phyloP scores from a whole-genome alignment of 2,888 invertebrate species.

The Acanthococcus lagerstroemiae region DNA sequence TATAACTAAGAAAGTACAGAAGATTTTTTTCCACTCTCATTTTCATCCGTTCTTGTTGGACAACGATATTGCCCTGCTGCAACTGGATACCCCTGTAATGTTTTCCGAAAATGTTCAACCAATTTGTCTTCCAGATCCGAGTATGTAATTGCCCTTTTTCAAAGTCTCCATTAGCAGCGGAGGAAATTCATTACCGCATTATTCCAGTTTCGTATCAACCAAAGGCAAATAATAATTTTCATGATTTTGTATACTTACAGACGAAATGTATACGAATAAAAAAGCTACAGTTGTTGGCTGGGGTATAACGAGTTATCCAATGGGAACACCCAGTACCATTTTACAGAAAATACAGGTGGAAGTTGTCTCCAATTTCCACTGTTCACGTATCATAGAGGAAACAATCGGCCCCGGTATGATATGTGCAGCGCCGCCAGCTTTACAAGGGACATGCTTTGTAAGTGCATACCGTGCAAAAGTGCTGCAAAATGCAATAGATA shows the following conservation, averaged over 20 bases:
- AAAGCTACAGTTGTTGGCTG: constrained; percentile 41
- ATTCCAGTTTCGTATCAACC: not conserved
- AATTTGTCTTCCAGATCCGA: constrained; percentile 41
- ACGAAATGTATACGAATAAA: constrained; percentile 38
- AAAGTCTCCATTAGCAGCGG: too few relatives aligned
- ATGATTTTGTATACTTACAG: constrained; percentile 34
- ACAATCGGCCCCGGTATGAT: constrained; percentile 41
- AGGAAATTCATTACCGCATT: too few relatives aligned
- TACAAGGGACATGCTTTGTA: constrained; percentile 43
- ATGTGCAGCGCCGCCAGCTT: constrained; percentile 41
- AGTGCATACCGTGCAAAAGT: too few relatives aligned
- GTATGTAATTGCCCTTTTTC: constrained; percentile 34
- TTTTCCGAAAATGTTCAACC: constrained; percentile 40
- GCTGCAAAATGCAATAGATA: too few relatives aligned
- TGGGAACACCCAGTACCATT: constrained; percentile 40
- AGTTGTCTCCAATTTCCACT: constrained; percentile 40
- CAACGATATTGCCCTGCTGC: constrained; percentile 42
- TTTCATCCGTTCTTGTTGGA: constrained; percentile 42
- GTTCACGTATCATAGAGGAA: constrained; percentile 41
- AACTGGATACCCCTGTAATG: constrained; percentile 39
- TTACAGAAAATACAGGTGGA: constrained; percentile 41
- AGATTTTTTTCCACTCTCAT: constrained; percentile 41
- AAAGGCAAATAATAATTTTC: constrained; percentile 4
- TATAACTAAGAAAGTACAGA: constrained; percentile 38
- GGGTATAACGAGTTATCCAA: constrained; percentile 42